phyloP scores from a whole-genome alignment of 2,888 invertebrate genomes.

The Melolontha melolontha region DNA sequence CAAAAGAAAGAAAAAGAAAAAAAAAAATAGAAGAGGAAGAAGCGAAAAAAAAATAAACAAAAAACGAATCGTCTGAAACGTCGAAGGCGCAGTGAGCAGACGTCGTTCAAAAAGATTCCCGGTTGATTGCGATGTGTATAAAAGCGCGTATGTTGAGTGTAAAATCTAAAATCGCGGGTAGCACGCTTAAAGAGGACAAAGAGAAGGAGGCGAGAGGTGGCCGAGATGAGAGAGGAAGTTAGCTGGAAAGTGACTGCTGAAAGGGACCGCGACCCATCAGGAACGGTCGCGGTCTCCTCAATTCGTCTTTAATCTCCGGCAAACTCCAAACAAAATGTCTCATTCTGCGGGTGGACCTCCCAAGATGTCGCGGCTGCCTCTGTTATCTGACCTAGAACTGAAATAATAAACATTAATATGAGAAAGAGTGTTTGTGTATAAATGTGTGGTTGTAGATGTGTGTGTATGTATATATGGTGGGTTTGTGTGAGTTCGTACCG shows the following conservation, averaged over 20 bases:
- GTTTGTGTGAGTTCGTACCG: too few relatives aligned
- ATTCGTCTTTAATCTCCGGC: conserved; percentile 46
- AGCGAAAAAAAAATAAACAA: too few relatives aligned
- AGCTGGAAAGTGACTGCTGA: background rate
- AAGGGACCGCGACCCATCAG: conserved; percentile 11
- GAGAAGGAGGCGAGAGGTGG: background rate
- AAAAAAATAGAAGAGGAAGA: too few relatives aligned
- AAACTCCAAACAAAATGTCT: conserved; percentile 51
- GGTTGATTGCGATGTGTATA: too few relatives aligned
- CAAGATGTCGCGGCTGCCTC: conserved; percentile 55
- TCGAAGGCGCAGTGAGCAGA: too few relatives aligned
- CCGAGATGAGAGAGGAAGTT: conserved; percentile 7
- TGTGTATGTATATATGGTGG: background rate
- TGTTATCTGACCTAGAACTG: conserved; percentile 54
- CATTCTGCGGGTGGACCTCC: conserved; percentile 53
- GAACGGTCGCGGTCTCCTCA: conserved; percentile 21
- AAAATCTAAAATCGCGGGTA: too few relatives aligned
- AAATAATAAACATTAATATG: conserved; percentile 53
- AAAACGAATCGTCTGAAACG: too few relatives aligned
- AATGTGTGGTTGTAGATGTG: conserved; percentile 29
- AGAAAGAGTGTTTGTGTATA: conserved; percentile 36
- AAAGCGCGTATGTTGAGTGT: too few relatives aligned
- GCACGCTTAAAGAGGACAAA: background rate
- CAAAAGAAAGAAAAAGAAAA: too few relatives aligned
- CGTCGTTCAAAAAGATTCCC: too few relatives aligned